Evolutionary conservation across 64 coral and sea anemone species (phyloP), one percentile per base, ranked within the genome.

Genomic region (Montipora cactus): DNA sequence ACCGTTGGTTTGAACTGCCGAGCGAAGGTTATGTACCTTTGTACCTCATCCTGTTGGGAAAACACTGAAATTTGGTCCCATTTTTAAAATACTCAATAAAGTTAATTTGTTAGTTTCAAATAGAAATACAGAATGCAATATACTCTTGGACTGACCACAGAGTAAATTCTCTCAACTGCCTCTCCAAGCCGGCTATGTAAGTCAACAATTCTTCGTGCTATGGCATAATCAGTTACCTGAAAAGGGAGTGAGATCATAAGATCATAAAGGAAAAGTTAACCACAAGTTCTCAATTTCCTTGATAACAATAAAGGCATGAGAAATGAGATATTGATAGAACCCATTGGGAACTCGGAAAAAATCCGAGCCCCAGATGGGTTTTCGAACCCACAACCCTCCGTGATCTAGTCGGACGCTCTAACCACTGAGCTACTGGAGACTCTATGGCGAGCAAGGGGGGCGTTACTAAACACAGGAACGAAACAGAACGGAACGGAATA

Each of bases 1-100:
- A 99, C 97, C 14, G 90, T 93, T 22, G 97, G 97, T 50, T 99
- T 99, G 68, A 99, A 99, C 86, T 99, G 97, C 28, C 97, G 93
- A 47, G 97, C 94, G 96, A 99, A 99, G 70, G 94, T 92, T 9
- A 99, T 90, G 55, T 99, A 99, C 46, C 94, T 81, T 20, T 99
- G 97, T 6, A 99, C 97, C 59, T 99, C 97, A 88, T 99, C 97
- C 97, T 99, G 64, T 64, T 14, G 13, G 14, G 14, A 12, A 11
- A 64, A 64, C 8, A 15, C 11, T 14, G 61, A 64, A 64, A 15
- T 64, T 64, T 14, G 3, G 14, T 14, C 61, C 74, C 18, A 53
- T 37, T 61, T 67, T 18, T 91, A 10, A 21, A 64, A 12, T 64
- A 8, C 11, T 6, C 6, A 57, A 57, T 8, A 6, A 57, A 57